These are phyloP conservation scores for Sarcoramphus papa DNA, from an alignment of 2,797 vertebrate genomes.

Conservation along the genomic window DNA sequence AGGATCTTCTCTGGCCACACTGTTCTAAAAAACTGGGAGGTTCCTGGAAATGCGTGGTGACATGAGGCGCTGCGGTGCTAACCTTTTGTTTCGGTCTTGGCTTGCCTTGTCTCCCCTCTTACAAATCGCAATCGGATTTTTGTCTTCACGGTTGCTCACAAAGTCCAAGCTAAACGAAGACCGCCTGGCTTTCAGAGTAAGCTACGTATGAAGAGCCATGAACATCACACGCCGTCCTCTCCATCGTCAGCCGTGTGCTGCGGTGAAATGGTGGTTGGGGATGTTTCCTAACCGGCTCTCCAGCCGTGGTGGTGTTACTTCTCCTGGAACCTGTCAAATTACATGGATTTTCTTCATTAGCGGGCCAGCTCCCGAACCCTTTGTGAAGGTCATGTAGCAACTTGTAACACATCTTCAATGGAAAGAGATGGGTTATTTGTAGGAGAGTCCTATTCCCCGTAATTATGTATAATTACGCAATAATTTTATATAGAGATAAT, in stretches of 20 bases:
- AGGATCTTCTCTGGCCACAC: not conserved
- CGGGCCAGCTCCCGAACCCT: not conserved
- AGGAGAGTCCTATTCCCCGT: not conserved
- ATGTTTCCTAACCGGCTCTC: fast-evolving
- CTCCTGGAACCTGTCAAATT: not conserved
- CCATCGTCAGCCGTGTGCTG: fast-evolving
- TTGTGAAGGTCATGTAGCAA: not conserved
- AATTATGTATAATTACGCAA: not conserved
- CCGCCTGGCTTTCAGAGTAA: not conserved
- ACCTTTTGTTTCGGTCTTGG: not conserved
- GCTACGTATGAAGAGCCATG: fast-evolving
- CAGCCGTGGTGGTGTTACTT: fast-evolving
- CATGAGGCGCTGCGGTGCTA: not conserved
- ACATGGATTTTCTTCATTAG: fast-evolving
- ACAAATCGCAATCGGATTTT: fast-evolving
- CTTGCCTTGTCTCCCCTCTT: not conserved
- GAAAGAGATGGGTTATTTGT: not conserved
- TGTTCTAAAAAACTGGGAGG: not conserved
- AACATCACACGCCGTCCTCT: fast-evolving
- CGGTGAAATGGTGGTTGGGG: fast-evolving
- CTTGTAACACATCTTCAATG: fast-evolving
- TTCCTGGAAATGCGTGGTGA: conserved; percentile 6
- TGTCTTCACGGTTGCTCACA: fast-evolving
- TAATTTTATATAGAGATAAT: not conserved
- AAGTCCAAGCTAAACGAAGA: not conserved